These are phyloP conservation scores for Siderastrea siderea DNA, from an alignment of 92 coral and sea anemone species.

Conservation along the genomic window DNA sequence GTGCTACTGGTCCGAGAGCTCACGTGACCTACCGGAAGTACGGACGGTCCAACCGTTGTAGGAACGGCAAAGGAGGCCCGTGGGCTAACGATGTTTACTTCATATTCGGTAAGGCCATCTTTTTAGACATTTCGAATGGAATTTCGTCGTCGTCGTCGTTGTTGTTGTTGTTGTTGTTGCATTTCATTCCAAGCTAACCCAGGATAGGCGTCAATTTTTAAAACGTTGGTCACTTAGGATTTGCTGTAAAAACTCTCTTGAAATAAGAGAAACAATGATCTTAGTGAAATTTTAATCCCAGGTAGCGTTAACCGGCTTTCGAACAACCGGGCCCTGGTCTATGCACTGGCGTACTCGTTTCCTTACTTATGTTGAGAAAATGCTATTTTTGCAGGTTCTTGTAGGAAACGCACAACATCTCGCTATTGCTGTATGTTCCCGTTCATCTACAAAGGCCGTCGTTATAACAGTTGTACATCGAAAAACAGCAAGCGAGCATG, in stretches of 20 bases:
- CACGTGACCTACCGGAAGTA: constrained; percentile 71
- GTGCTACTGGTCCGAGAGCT: constrained; percentile 72
- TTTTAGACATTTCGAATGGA: background rate
- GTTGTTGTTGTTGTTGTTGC: background rate
- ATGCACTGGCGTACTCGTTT: no score
- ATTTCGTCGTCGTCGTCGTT: background rate
- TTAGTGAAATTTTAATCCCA: no score
- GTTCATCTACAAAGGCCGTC: constrained; percentile 56
- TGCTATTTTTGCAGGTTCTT: constrained; percentile 13
- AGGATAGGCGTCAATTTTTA: no score
- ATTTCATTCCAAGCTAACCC: no score
- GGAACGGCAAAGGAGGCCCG: constrained; percentile 72
- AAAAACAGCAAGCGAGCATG: constrained; percentile 30
- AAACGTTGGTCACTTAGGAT: no score
- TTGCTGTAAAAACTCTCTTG: no score
- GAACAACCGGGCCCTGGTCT: no score
- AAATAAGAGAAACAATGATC: no score
- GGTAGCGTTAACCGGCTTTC: no score
- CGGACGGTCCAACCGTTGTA: constrained; percentile 63
- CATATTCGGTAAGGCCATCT: constrained; percentile 19
- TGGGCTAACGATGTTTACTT: constrained; percentile 75
- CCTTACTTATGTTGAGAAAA: background rate
- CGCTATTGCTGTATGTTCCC: constrained; percentile 50
- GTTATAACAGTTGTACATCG: constrained; percentile 28
- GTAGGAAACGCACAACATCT: constrained; percentile 34